Base-by-base conservation (phyloP, 2,888 invertebrate genomes). In the Dendrolimus pini region DNA sequence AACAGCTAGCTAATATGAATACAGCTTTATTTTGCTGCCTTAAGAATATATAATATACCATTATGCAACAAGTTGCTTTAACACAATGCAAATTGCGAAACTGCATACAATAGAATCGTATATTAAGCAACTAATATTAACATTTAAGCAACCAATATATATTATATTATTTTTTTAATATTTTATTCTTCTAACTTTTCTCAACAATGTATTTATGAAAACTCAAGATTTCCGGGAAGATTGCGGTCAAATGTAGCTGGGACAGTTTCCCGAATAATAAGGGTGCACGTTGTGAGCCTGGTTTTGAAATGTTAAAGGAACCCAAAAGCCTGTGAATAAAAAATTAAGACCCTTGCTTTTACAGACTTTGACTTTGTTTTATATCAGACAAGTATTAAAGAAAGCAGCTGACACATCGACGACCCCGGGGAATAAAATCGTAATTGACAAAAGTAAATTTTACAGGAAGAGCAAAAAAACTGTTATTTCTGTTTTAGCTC, bases 311-410 rank as follows among this genome's bases (percentile, higher is more conserved):
- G 72, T 79, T 77, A 70, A 79, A 82, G 78, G 75, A 81, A 81
- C 74, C 72, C 74, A 75, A 72, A 76, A 74, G 75, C 67, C 74
- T 75, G 74, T 82, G 82, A 85, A 85, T 86, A 83, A 84, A 82
- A 83, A 83, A 84, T 81, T 71, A 71, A 72, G 66, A 62, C 68
- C 74, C 66, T 77, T 85, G 85, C 78, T 85, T 85, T 81, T 79
- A 77, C 78, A 76, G 80, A 83, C 85, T 85, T 86, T 84, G 81
- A 80, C 75, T 77, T 79, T 82, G 80, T 85, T 84, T 80, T 71
- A 68, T 67, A 74, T 65, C 74, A 72, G 71, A 72, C 77, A 78
- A 78, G 82, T 82, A 80, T 80, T 78, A 80, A 73, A 71, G 76
- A 65, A 65, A 70, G 69, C 85, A 83, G 80, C 80, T 83, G 82